These are phyloP conservation scores for Beroe ovata DNA, from an alignment of 37 sponge, comb jelly and placozoan genomes.

Conservation along the genomic window DNA sequence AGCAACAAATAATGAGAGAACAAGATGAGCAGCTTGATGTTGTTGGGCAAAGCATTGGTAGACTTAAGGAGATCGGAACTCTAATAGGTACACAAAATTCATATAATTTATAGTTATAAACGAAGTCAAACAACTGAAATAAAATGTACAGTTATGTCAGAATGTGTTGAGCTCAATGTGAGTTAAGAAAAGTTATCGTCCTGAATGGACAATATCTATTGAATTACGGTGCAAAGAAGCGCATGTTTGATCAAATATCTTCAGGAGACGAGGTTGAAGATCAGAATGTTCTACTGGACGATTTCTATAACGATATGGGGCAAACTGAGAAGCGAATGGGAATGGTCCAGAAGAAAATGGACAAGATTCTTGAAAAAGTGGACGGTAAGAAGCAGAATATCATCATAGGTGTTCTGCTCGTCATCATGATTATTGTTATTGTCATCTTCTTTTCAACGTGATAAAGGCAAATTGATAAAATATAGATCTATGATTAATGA, in stretches of 20 bases:
- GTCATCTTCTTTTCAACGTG: constrained; percentile 46
- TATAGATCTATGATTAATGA: too few species aligned
- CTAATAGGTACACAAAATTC: constrained; percentile 22
- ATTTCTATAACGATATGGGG: constrained; percentile 47
- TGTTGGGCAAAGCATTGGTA: constrained; percentile 42
- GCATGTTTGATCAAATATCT: too few species aligned
- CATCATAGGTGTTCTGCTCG: constrained; percentile 9
- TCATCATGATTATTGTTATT: constrained; percentile 49
- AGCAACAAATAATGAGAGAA: constrained; percentile 60
- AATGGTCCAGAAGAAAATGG: constrained; percentile 28
- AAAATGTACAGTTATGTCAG: too few species aligned
- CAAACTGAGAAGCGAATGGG: constrained; percentile 57
- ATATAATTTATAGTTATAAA: too few species aligned
- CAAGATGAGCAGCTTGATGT: constrained; percentile 42
- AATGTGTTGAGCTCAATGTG: too few species aligned
- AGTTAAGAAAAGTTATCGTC: too few species aligned
- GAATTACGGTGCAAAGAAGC: too few species aligned
- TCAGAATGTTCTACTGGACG: constrained; percentile 38
- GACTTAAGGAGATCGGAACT: constrained; percentile 51
- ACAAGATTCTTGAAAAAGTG: constrained; percentile 62
- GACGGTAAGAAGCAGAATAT: constrained; percentile 65
- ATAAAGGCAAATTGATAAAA: neutral
- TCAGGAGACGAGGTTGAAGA: constrained; percentile 55
- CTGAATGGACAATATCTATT: too few species aligned
- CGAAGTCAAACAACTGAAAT: too few species aligned